Base-by-base conservation (phyloP, 2,797 vertebrate species). In the Rallus crepitans region DNA sequence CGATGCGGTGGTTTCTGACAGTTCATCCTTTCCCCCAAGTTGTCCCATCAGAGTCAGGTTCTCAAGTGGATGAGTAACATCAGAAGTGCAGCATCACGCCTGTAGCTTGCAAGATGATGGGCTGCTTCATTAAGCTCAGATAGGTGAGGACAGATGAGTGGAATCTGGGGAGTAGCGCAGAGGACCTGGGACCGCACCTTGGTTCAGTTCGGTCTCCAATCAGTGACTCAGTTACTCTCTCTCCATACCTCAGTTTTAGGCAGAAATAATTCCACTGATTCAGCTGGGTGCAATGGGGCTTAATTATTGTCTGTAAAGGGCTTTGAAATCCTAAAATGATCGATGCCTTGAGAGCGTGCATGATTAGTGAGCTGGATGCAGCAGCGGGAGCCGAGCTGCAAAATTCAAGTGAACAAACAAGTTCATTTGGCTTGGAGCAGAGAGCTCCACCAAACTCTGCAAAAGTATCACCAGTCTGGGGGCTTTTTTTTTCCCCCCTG, bases 221-320 rank as follows among this genome's bases (percentile, higher is more conserved):
- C 57, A 24, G 21, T 72, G 72, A 87, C 71, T 95, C 61, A 33
- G 40, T 78, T 78, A 40, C 33, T 91, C 87, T 72, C 70, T 35
- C 42, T 56, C 66, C 0, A 0, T 18, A 25, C 42, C 61, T 86
- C 6, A 2, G 9, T 63, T 75, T 59, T 71, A 71, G 91, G 65
- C 52, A 66, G 71, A 68, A 80, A 61, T 89, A 73, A 83, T 55
- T 70, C 87, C 61, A 33, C 81, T 96, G 91, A 80, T 82, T 96
- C 89, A 93, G 40, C 57, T 55, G 84, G 40, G 47, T 56, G 71
- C 6, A 1, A 4, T 24, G 85, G 68, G 40, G 23, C 84, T 75
- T 56, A 24, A 61, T 33, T 57, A 14, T 31, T 55, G 27, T n/a
- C 79, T 78, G 2, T 59, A 24, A 71, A 56, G 69, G 71, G 72